These are phyloP conservation scores for Morone saxatilis DNA, from an alignment of 2,113 vertebrate species.

Conservation along the genomic window DNA sequence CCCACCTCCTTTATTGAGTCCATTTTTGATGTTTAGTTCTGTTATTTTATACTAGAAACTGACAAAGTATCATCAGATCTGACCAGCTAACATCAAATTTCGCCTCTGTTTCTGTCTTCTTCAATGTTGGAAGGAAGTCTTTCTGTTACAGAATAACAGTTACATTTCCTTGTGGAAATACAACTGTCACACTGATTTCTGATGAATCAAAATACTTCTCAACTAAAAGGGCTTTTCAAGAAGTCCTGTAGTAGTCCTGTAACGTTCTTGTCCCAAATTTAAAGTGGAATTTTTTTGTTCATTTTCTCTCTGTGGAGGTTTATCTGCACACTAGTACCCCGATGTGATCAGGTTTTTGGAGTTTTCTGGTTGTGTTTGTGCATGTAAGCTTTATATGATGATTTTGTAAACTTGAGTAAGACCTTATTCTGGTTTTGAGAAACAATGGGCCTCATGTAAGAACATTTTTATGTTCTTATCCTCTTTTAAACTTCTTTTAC, in stretches of 20 bases:
- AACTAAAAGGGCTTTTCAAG: too few species aligned
- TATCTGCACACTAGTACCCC: background rate
- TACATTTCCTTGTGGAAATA: too few species aligned
- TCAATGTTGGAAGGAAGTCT: background rate
- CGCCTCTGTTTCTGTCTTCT: background rate
- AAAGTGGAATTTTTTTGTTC: background rate
- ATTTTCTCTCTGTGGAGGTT: too few species aligned
- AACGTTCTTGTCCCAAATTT: too few species aligned
- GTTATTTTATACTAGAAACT: background rate
- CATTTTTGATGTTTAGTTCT: background rate
- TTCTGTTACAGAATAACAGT: too few species aligned
- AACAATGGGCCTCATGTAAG: background rate
- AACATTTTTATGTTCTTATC: background rate
- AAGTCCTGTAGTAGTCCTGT: too few species aligned
- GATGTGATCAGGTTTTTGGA: background rate
- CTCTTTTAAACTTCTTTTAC: background rate
- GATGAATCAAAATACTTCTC: too few species aligned
- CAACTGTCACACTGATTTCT: too few species aligned
- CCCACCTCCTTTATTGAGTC: background rate
- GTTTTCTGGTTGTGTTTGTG: background rate
- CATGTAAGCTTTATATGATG: background rate
- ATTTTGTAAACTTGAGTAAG: background rate
- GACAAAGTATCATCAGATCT: background rate
- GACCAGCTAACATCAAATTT: background rate
- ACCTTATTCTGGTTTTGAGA: background rate